Evolutionary conservation across 2,113 vertebrate species (phyloP), one percentile per base, ranked within the genome.

Genomic region (Ophiodon elongatus): DNA sequence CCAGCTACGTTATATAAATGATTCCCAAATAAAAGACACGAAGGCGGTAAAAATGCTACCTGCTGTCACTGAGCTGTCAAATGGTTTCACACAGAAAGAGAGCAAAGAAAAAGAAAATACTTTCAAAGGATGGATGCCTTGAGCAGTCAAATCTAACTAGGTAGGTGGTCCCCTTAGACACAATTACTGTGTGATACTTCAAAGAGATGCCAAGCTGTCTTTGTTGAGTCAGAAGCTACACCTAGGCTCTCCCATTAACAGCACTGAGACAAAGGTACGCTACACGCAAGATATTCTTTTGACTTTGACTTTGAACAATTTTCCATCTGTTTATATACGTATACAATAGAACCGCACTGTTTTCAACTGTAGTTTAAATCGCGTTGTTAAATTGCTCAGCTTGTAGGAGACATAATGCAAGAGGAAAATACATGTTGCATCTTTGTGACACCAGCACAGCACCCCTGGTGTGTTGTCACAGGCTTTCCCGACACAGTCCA

Each of bases 141-240:
- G 56, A 71, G 79, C 68, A 73, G 85, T 65, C 73, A 76, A 79
- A 83, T 39, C 63, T 37, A 56, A 82, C 59, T 17, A 78, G 63
- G 84, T 69, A 73, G 56, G 76, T 11, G 73, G 50, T 91, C 91
- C 86, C 88, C 78, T 78, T 50, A 87, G 92, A 93, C 82, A 85
- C 85, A 88, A 90, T 93, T 92, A 93, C 82, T 39, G 77, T 68
- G 75, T 35, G 64, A 62, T 67, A 60, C 87, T 91, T 93, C 89
- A 93, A 92, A 92, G 76, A 63, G 67, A 80, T 47, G 77, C 35
- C 35, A 41, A 23, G 35, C 66, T 84, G 65, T 65, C 63, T 82
- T 43, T 81, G 80, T 83, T 76, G 86, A 91, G 57, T 86, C 73
- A 82, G 77, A 74, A 72, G 76, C 70, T 83, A 62, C 72, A 85